Base-by-base conservation (phyloP, 2,797 vertebrate genomes). In the Varecia variegata region DNA sequence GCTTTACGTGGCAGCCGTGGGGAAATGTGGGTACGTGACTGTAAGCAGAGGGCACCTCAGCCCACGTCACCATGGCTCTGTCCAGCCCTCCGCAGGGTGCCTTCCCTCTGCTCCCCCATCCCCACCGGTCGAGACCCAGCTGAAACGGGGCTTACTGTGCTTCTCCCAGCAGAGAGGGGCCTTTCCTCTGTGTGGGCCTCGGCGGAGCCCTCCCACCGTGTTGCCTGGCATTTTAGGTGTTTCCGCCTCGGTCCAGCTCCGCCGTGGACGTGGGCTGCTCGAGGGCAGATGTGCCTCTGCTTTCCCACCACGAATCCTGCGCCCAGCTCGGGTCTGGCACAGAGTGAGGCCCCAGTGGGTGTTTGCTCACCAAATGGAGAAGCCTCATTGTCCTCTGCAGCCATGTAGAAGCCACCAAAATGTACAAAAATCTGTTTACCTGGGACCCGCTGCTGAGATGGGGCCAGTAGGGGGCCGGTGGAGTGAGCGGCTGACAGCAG, bases 51-150 rank as follows among this genome's bases (percentile, higher is more conserved):
- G 25, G 7, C 15, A 0, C 35, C 25, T 38, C 8, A 52, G 15
- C 35, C 40, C 27, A n/a, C 12, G 0, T 30, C 30, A 2, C 50
- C 3, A 1, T 12, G 25, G 80, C n/a, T 52, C 27, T 2, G 0
- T 47, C 38, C 8, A 52, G 70, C 5, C 6, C 50, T 67, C 2
- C 56, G 35, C 25, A 9, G 74, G 54, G n/a, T 15, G 9, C 30
- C 0, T 56, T 23, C 52, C 56, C 40, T 45, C 20, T 12, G 56
- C 35, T 14, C 20, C 32, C 70, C 30, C 1, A 0, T 83, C 71
- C 71, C 58, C 32, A 9, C 7, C 56, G 3, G 0, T 45, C 8
- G 45, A 67, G 23, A n/a, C 40, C 45, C 76, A 77, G 18, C 35
- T 52, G 58, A 68, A 30, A 54, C 1, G 32, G 54, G 65, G 30